Base-by-base conservation (phyloP, 1,140 invertebrate genomes). In the Eumeta japonica region DNA sequence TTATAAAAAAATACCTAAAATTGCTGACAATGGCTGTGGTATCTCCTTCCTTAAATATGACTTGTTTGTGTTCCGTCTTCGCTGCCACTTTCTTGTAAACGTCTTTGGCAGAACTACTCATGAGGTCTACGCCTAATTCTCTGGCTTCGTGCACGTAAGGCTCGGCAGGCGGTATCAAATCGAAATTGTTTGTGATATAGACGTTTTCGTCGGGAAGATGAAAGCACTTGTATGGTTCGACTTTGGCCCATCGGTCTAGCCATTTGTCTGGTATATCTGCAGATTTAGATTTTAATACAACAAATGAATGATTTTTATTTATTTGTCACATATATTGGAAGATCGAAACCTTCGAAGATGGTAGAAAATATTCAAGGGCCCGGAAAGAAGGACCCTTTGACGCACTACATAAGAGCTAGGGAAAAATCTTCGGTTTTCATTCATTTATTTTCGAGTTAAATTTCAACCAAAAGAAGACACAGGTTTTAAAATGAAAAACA, bases 111-210 rank as follows among this genome's bases (percentile, higher is more conserved):
- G 62, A 55, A n/a, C 37, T 58, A 7, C 44, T 55, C 0, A 10
- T 27, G 0, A 70, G 41, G 17, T 73, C 60, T 0, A 73, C 13
- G 1, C 55, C 62, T 0, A 66, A 29, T 7, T 48, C 30, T 0
- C 59, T 43, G 0, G 68, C 68, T 2, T 50, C 49, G 2, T 62
- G 54, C 0, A 62, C 0, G 28, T 29, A 29, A 0, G 53, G 44
- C 3, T 52, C 45, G 0, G 55, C 56, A 0, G 62, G 64, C 0
- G 52, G 40, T n/a, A 88, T 74, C 12, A 95, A 54, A 3, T 80
- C 79, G 57, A 95, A 95, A 60, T 95, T 82, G 1, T 81, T 82
- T 0, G 91, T 84, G 39, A 97, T 84, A 67, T 87, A 97, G 17
- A 81, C 76, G 75, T 97, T 97, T 4, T 84, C 81, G 11, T 83